Base-by-base conservation (phyloP, 2,888 invertebrate genomes). In the Oscheius sp. region DNA sequence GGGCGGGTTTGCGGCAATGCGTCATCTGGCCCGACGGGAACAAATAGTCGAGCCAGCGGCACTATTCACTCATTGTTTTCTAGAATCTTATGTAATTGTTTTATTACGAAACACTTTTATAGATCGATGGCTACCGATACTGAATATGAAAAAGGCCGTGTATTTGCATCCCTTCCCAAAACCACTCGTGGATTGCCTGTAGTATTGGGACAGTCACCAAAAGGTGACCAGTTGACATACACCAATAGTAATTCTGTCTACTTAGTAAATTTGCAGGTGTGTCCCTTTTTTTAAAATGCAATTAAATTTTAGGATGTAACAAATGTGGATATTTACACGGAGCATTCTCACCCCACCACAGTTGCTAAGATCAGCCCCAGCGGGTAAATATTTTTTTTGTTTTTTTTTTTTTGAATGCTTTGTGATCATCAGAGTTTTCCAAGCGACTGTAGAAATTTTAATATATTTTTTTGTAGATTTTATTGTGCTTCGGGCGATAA, bases 281-380 rank as follows among this genome's bases (percentile, higher is more conserved):
- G n/a, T 25, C 16, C 3, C n/a, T 6, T 3, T 29, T 41, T 25
- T 29, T 25, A 53, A 53, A 25, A 53, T 2, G 2, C 0, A 58
- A 41, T 41, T 66, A 79, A 45, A 73, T 73, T 73, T 72, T 35
- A 76, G 73, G 78, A 76, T 23, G 69, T 78, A 16, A 80, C 77
- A 69, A 68, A 72, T 13, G 74, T 75, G n/a, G 98, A 99, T 89
- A 93, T 97, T 80, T 99, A 99, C 90, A 96, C 97, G 2, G 96
- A 99, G 90, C 99, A 99, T 91, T 94, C 96, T 61, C 93, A 94
- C 88, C 92, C 93, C 88, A 95, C 96, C 2, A 96, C 95, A 89
- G 96, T 97, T 74, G 99, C 99, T 75, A 97, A 97, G 90, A 98
- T 96, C 90, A 95, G 97, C 29, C 98, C 97, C 9, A 95, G 95